Base-by-base conservation (phyloP, 2,888 invertebrate species). In the Lasioglossum oenotherae region DNA sequence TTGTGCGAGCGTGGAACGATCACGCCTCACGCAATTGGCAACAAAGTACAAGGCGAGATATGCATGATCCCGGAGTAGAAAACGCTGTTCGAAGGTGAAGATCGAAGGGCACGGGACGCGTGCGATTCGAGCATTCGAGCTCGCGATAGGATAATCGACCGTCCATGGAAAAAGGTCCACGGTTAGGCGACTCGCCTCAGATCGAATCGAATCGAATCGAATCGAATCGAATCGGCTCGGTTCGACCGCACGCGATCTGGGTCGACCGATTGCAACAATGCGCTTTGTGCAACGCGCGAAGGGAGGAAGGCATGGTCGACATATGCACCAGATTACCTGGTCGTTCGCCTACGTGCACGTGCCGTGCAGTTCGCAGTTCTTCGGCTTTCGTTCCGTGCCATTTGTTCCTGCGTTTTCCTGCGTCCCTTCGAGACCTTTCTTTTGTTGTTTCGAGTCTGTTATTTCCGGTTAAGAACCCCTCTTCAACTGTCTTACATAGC, bases 221-320 rank as follows among this genome's bases (percentile, higher is more conserved):
- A 27, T 35, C 60, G 60, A 60, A 10, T 60, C 60, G 64, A 19
- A 14, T 35, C 67, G 67, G 35, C 57, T 69, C 53, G 44, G 49
- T 27, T 57, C 74, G 69, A 77, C 73, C 78, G 85, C 84, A 88
- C 86, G 91, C 89, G 92, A 93, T 93, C 92, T 93, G 87, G 92
- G 93, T 93, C 93, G 93, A 84, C 82, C 87, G 92, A 93, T 90
- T 90, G 92, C 92, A 92, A 93, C 93, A 93, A 93, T 93, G 91
- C 92, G 91, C 92, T 93, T 92, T 93, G 93, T 92, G 91, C 88
- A 85, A 85, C 87, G 85, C 57, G 76, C 23, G 69, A 64, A 67
- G 57, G 79, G 81, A 82, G 72, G 72, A 78, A 80, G 57, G 72
- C 72, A 82, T 31, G 60, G 60, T 78, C 73, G 81, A 79, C 81